Evolutionary conservation across 2,113 vertebrate genomes (phyloP).

Genomic region (Miniopterus natalensis): DNA sequence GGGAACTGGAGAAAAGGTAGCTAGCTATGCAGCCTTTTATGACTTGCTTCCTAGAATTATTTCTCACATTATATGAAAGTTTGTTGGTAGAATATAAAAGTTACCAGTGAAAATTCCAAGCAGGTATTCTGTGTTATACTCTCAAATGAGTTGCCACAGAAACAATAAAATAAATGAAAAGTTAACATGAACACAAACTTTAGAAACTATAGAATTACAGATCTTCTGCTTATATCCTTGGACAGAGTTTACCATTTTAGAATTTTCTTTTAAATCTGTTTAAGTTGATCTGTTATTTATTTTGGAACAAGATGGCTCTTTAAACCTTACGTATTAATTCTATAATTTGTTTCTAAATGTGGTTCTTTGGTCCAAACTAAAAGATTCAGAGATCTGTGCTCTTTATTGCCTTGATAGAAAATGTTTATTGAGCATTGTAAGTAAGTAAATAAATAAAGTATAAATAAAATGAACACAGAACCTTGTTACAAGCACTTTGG

Average conservation of each 20-base stretch:
- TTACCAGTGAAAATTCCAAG: neutral
- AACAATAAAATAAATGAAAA: conserved; percentile 52
- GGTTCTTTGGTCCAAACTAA: conserved; percentile 56
- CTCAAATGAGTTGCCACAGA: conserved; percentile 13
- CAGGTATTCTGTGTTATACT: conserved; percentile 48
- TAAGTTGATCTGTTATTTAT: conserved; percentile 29
- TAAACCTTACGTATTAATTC: conserved; percentile 44
- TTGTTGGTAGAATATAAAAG: conserved; percentile 13
- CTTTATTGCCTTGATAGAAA: conserved; percentile 43
- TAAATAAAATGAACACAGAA: neutral
- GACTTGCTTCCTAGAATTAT: conserved; percentile 54
- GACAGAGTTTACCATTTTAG: conserved; percentile 43
- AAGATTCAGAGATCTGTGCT: conserved; percentile 38
- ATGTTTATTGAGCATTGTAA: conserved; percentile 19
- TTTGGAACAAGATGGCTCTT: conserved; percentile 44
- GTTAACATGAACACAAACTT: conserved; percentile 45
- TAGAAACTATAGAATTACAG: neutral
- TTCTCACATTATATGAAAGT: conserved; percentile 31
- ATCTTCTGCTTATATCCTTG: conserved; percentile 45
- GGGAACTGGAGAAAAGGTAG: conserved; percentile 30
- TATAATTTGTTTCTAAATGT: conserved; percentile 63
- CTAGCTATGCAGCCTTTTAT: neutral
- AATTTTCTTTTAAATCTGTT: conserved; percentile 37
- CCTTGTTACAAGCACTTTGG: conserved; percentile 6
- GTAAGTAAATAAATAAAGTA: neutral